These are phyloP conservation scores for Agonopterix subpropinquella DNA, from an alignment of 2,888 invertebrate species.

Conservation along the genomic window DNA sequence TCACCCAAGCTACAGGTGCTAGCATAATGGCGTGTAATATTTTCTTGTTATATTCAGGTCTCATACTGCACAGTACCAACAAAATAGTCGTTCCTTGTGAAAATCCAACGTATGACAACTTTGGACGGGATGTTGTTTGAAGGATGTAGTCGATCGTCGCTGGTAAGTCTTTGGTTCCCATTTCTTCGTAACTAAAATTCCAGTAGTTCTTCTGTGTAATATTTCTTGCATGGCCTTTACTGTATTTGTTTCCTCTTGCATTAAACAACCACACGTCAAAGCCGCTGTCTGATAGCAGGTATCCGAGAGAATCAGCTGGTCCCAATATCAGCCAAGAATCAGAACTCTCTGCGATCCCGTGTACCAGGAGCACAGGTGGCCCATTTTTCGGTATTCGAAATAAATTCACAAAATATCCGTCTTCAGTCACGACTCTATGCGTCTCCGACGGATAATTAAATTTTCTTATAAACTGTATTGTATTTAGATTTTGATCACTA, in stretches of 20 bases:
- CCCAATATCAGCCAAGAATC: slow-evolving; percentile 60
- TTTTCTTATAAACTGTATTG: slow-evolving; percentile 45
- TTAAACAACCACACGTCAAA: slow-evolving; percentile 62
- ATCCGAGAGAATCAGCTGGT: slow-evolving; percentile 46
- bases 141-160: slow-evolving; percentile 53
- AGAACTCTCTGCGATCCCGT: slow-evolving; percentile 60
- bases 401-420: slow-evolving; percentile 47
- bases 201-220: slow-evolving; percentile 42
- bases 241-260: slow-evolving; percentile 59
- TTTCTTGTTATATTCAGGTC: slow-evolving; percentile 52
- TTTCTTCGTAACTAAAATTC: slow-evolving; percentile 61
- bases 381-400: slow-evolving; percentile 49
- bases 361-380: slow-evolving; percentile 51
- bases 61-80: slow-evolving; percentile 50
- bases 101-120: slow-evolving; percentile 56
- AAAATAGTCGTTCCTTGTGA: slow-evolving; percentile 62
- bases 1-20: slow-evolving; percentile 55
- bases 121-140: slow-evolving; percentile 25
- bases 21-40: slow-evolving; percentile 51
- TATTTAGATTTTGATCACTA: slow-evolving; percentile 36
- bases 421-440: slow-evolving; percentile 45
- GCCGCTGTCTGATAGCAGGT: slow-evolving; percentile 42
- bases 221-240: slow-evolving; percentile 38
- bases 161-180: slow-evolving; percentile 55
- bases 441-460: slow-evolving; percentile 39